Evolutionary conservation across 2,888 invertebrate species (phyloP), one percentile per base, ranked within the genome.

Genomic region (Noctua pronuba): DNA sequence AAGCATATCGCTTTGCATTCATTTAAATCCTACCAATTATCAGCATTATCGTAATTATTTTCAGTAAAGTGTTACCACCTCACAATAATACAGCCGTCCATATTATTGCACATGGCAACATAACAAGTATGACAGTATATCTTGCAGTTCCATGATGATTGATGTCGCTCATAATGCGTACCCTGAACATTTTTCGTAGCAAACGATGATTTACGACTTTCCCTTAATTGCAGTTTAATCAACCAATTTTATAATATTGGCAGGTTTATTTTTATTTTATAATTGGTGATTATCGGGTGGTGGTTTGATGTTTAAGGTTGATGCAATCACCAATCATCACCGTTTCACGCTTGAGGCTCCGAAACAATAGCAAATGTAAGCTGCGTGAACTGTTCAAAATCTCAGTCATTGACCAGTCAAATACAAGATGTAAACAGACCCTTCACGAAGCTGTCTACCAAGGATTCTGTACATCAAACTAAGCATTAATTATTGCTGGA

Each of bases 71-170:
- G 31, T 73, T 73, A n/a, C 79, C 41, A 73, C 35, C 18, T 24
- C 24, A 41, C 31, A 73, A 73, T 44, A 80, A 60, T 44, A 58
- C 24, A 28, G 18, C 16, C 49, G 4, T 41, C 10, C 13, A 55
- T 24, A 80, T 80, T 69, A 80, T 81, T 69, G 16, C 64, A 69
- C 41, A 69, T 58, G 44, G 58, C 64, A 81, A 83, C 70, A 65
- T 83, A 44, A 58, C 31, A 84, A 67, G 66, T 73, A 73, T 68
- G 73, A 69, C 77, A 71, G 83, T 80, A 78, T 85, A 85, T 85
- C 82, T 84, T 84, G 73, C 78, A 80, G 68, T 72, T 55, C 55
- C 77, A 66, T 76, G 58, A 71, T 85, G 86, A 85, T 85, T 83
- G 86, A 85, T 85, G 86, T 71, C 71, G 55, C 55, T 78, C 69